Conservation (phyloP, 1,140 invertebrate species). For the Bilobella aurantiaca region DNA sequence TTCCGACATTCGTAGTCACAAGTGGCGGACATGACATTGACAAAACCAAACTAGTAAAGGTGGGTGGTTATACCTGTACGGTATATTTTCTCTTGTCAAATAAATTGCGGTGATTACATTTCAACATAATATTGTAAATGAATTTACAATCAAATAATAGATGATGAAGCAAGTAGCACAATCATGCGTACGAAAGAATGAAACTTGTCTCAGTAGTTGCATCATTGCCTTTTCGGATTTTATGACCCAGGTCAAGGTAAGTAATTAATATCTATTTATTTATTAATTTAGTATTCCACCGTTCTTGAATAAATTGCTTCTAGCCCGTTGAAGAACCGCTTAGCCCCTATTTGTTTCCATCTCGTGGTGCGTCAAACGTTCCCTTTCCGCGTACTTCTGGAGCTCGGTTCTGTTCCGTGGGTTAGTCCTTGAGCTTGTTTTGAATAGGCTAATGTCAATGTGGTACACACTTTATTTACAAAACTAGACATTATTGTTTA, state of each 20-base stretch:
- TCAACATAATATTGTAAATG: neutral
- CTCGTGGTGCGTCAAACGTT: conserved; percentile 51
- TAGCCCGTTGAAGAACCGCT: conserved; percentile 19
- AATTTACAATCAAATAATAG: conserved; percentile 35
- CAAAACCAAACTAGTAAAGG: conserved; percentile 47
- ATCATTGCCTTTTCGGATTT: conserved; percentile 59
- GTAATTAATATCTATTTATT: neutral
- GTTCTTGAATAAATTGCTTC: neutral
- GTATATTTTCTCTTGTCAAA: too few relatives aligned
- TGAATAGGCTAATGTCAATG: too few relatives aligned
- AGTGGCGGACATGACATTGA: conserved; percentile 28
- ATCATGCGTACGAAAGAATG: conserved; percentile 62
- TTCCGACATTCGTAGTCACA: conserved; percentile 54
- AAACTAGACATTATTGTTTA: conserved; percentile 5
- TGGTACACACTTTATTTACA: too few relatives aligned
- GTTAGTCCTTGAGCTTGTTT: too few relatives aligned
- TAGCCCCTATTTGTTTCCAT: conserved; percentile 24
- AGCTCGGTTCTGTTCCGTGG: conserved; percentile 79
- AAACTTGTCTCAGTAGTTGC: conserved; percentile 68
- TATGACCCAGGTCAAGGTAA: conserved; percentile 44
- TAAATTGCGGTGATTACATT: too few relatives aligned
- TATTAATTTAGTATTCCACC: neutral
- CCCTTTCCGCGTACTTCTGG: conserved; percentile 89
- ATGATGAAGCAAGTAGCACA: conserved; percentile 59
- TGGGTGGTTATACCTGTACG: too few relatives aligned